Conservation (phyloP, 2,888 invertebrate species). For the Hemaris fuciformis region DNA sequence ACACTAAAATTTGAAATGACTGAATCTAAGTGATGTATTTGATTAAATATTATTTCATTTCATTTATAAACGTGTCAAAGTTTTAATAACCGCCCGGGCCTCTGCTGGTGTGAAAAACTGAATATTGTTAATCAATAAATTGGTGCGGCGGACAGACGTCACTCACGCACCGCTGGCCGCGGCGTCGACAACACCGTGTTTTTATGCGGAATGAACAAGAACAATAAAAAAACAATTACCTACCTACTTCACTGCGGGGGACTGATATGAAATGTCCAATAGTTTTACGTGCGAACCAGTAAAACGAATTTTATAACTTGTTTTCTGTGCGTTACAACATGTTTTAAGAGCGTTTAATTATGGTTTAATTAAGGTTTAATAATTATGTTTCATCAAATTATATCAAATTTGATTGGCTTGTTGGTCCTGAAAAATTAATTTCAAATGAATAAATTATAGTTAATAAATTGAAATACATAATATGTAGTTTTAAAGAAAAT, state of each 20-base stretch:
- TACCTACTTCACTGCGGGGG: conserved; percentile 4
- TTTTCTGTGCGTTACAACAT: too few species aligned
- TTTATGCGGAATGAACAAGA: conserved; percentile 31
- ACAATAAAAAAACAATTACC: conserved; percentile 19
- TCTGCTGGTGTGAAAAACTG: conserved; percentile 6
- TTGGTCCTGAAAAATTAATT: too few species aligned
- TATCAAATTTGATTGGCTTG: too few species aligned
- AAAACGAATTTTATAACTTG: not conserved
- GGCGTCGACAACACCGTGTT: conserved; percentile 33
- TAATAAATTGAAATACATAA: too few species aligned
- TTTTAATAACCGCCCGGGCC: not conserved
- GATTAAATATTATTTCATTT: too few species aligned
- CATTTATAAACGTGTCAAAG: too few species aligned
- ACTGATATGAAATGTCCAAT: conserved; percentile 16
- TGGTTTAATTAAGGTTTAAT: not conserved
- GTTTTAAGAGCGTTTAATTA: too few species aligned
- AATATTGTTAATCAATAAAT: conserved; percentile 38
- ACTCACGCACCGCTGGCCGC: conserved; percentile 34
- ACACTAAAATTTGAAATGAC: too few species aligned
- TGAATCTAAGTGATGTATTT: too few species aligned
- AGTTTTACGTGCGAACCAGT: not conserved
- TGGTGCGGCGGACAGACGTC: conserved; percentile 42
- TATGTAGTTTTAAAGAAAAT: too few species aligned
- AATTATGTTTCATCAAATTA: not conserved
- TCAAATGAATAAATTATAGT: too few species aligned